Conservation (phyloP, 2,113 vertebrate species). For the Platichthys flesus region DNA sequence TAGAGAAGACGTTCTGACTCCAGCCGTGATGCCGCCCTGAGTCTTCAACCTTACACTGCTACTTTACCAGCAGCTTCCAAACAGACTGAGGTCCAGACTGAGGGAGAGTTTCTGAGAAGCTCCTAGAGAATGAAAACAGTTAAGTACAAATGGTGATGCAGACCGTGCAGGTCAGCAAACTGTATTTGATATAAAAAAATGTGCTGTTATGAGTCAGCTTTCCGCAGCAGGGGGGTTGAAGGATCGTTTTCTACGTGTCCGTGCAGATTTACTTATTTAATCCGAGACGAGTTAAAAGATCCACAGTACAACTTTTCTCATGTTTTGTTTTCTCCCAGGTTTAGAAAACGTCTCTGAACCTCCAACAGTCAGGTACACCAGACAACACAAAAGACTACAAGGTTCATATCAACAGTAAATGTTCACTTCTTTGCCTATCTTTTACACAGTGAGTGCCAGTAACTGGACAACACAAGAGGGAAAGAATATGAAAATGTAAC, state of each 20-base stretch:
- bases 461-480: conserved; percentile 45
- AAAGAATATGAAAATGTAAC: conserved; percentile 52
- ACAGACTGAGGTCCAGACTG: background rate
- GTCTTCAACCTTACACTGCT: background rate
- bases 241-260: background rate
- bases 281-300: background rate
- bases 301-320: background rate
- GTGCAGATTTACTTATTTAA: background rate
- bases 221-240: background rate
- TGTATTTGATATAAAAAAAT: background rate
- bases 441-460: conserved; percentile 26
- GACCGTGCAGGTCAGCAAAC: background rate
- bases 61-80: background rate
- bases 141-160: background rate
- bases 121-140: background rate
- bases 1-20: background rate
- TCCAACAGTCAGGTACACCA: conserved; percentile 3
- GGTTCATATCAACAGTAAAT: conserved; percentile 25
- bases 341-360: conserved; percentile 5
- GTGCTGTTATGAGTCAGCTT: background rate
- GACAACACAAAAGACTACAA: conserved; percentile 32
- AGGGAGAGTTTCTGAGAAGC: background rate
- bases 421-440: conserved; percentile 22
- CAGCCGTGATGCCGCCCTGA: background rate
- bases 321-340: conserved; percentile 7